Base-by-base conservation (phyloP, 1,140 invertebrate species). In the Leucophenga varia region DNA sequence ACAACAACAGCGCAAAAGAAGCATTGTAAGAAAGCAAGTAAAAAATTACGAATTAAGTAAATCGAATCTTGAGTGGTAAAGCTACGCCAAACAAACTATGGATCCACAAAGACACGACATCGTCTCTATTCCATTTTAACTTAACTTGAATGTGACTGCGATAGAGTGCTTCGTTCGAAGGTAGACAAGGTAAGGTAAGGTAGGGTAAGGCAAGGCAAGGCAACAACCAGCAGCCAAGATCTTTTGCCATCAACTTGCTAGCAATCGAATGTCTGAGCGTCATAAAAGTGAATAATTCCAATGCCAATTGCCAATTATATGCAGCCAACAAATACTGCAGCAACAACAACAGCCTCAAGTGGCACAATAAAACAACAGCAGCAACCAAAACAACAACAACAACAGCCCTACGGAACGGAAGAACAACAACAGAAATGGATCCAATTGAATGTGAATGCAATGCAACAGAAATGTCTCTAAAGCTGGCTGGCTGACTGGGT, bases 291-390 rank as follows among this genome's bases (percentile, higher is more conserved):
- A 60, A 54, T 55, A 51, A 50, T 46, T 47, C 59, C 63, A 61
- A 59, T 67, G 44, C 57, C 59, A 63, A 68, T 68, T 68, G 64
- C 64, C 64, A 68, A 68, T 68, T 68, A 68, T 68, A 48, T 55
- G 49, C 22, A 25, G 10, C 22, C 22, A 25, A 25, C 22, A 25
- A 25, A 5, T 6, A 25, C 22, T 25, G 22, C 22, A 25, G 10
- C 22, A 25, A 25, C 10, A 25, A 25, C 22, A 25, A 25, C 10
- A 25, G 47, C 49, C n/a, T n/a, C n/a, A n/a, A n/a, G n/a, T n/a
- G n/a, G n/a, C n/a, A n/a, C n/a, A n/a, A n/a, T n/a, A n/a, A n/a
- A 43, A 43, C 44, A 49, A 52, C 49, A 42, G 34, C 55, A 45
- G 46, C 53, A 42, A 16, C 22, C 20, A n/a, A n/a, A n/a, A n/a